Evolutionary conservation across 2,888 invertebrate species (phyloP), one percentile per base, ranked within the genome.

Genomic region (Nasonia oneida): DNA sequence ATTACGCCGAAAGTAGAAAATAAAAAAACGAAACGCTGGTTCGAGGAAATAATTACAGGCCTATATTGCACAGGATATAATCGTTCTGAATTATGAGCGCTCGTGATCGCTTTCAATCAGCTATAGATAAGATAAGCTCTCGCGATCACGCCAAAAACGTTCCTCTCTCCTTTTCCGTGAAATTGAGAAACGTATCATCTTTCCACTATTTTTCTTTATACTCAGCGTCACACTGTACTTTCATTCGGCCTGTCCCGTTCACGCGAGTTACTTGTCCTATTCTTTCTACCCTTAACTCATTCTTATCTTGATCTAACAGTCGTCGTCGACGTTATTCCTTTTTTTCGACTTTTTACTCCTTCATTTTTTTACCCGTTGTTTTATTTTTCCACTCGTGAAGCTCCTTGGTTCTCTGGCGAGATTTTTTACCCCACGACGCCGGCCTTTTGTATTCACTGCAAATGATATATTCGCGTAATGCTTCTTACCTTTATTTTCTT

Each of bases 61-160:
- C 14, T 37, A 37, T 37, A 4, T 1, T 37, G 37, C 37, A 14
- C 6, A 37, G 39, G 23, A 73, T 42, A 39, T 39, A 73, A 73
- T 57, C 73, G 23, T 81, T 57, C 57, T 73, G 23, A 73, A 73
- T 81, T 81, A 57, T 57, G 39, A 81, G 47, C 47, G 39, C 39
- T 81, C 71, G 73, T 81, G 73, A 23, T n/a, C 23, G 42, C 8
- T 18, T 81, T 81, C 39, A 81, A 73, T 81, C 73, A 39, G 18
- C 47, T 39, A 23, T 39, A 73, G 53, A 57, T 71, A 73, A 37
- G 71, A 50, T 71, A 80, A 80, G 15, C 33, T 50, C 37, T n/a
- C 37, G 29, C 53, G 53, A 80, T 80, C 53, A 71, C 37, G 71
- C 39, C 71, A 53, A 53, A 71, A n/a, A 14, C n/a, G 23, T 23